These are phyloP conservation scores for Heterochromis multidens DNA, from an alignment of 2,113 vertebrate species.

Conservation along the genomic window DNA sequence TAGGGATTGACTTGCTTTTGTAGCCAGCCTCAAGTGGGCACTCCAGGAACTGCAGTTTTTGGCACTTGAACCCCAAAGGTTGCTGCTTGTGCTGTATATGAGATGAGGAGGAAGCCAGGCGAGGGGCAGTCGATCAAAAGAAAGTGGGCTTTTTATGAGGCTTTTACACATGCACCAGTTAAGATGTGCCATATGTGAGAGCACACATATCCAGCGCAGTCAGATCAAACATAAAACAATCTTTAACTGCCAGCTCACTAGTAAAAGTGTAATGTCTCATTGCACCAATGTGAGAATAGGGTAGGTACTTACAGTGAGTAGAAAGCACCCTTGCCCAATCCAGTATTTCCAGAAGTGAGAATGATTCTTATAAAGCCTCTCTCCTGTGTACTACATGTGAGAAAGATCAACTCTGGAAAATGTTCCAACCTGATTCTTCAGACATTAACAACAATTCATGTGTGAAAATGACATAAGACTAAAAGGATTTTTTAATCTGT, in stretches of 20 bases:
- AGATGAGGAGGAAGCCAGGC: neutral
- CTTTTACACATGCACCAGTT: neutral
- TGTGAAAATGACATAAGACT: neutral
- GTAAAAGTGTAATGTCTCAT: neutral
- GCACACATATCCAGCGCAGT: neutral
- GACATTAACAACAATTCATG: neutral
- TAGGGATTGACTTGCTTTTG: neutral
- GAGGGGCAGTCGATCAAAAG: neutral
- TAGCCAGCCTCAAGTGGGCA: neutral
- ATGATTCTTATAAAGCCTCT: neutral
- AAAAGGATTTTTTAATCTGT: neutral
- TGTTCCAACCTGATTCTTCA: neutral
- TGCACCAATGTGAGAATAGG: neutral
- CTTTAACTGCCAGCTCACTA: neutral
- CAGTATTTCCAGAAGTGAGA: neutral
- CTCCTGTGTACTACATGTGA: neutral
- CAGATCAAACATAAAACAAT: neutral
- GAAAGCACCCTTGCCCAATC: neutral
- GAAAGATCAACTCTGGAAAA: neutral
- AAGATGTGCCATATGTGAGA: neutral
- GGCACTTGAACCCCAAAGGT: neutral
- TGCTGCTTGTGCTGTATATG: neutral
- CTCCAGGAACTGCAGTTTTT: neutral
- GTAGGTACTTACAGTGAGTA: neutral
- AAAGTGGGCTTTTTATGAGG: neutral